Base-by-base conservation (phyloP, 2,113 vertebrate species). In the Clarias macrocephalus region DNA sequence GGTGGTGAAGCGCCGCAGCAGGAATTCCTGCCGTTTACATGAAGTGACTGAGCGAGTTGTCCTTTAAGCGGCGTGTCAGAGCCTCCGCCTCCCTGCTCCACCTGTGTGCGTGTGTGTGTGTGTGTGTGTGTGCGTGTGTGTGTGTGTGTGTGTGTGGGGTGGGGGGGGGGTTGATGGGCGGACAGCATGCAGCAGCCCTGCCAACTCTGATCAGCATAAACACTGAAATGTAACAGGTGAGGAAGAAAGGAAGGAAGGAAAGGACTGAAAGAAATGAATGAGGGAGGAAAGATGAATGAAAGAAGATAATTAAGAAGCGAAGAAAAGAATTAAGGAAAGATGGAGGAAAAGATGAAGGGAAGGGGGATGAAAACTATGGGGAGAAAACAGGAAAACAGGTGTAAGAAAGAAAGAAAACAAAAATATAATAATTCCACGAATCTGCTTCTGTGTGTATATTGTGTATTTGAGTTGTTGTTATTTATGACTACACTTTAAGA, bases 21-120 rank as follows among this genome's bases (percentile, higher is more conserved):
- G 63, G 52, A 30, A 37, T 65, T 85, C 66, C 65, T 90, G 81
- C 68, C 86, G 85, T 90, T 91, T 89, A 84, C 86, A 89, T 91
- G 82, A 90, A 88, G 83, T 87, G 86, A 91, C 89, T 88, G 77
- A 91, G 82, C 65, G 60, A 60, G 72, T 85, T 87, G 89, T 90
- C 87, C 89, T 91, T 91, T 88, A 87, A 77, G 73, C 80, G 81
- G 85, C 90, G 89, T 90, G 88, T 85, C 88, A 90, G 86, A 68
- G 56, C 30, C 68, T 79, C n/a, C 37, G 2, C 60, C 76, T 87
- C 82, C 83, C 84, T 76, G 81, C 70, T 82, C 57, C 59, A 86
- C 76, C 80, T 82, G 63, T 66, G 86, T 79, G 80, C 88, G 79
- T 70, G 85, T 80, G 63, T 68, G 73, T 65, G 83, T 57, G 57